Conservation (phyloP, 2,888 invertebrate species). For the Melanargia galathea region DNA sequence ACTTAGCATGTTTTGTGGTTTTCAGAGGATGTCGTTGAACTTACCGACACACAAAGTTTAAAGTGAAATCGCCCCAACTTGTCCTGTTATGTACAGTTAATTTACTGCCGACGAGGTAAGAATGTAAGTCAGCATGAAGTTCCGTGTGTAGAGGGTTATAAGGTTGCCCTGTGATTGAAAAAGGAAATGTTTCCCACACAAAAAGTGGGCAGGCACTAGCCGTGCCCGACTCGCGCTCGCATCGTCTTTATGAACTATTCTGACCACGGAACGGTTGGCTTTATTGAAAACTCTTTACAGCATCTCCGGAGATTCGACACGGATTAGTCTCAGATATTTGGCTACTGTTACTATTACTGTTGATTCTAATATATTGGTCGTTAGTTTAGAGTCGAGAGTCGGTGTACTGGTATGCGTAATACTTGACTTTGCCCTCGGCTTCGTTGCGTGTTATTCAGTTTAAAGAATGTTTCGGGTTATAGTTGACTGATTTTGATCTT, state of each 20-base stretch:
- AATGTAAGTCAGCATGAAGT: neutral
- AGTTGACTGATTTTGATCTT: too few species aligned
- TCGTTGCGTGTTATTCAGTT: neutral
- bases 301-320: conserved; percentile 69
- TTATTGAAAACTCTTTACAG: conserved; percentile 68
- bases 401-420: neutral
- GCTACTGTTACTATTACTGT: conserved; percentile 74
- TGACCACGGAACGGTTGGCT: conserved; percentile 53
- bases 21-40: too few species aligned
- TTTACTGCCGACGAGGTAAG: neutral
- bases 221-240: conserved; percentile 10
- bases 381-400: conserved; percentile 40
- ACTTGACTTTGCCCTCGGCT: neutral
- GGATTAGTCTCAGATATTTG: conserved; percentile 71
- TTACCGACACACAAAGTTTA: too few species aligned
- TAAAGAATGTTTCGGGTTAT: neutral
- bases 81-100: too few species aligned
- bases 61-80: too few species aligned
- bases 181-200: conserved; percentile 72
- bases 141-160: neutral
- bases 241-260: conserved; percentile 44
- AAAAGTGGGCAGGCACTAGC: conserved; percentile 43
- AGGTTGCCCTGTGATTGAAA: conserved; percentile 72
- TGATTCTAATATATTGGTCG: conserved; percentile 73
- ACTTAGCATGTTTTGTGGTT: too few species aligned